Evolutionary conservation across 2,797 vertebrate genomes (phyloP).

Genomic region (Buceros bicornis): DNA sequence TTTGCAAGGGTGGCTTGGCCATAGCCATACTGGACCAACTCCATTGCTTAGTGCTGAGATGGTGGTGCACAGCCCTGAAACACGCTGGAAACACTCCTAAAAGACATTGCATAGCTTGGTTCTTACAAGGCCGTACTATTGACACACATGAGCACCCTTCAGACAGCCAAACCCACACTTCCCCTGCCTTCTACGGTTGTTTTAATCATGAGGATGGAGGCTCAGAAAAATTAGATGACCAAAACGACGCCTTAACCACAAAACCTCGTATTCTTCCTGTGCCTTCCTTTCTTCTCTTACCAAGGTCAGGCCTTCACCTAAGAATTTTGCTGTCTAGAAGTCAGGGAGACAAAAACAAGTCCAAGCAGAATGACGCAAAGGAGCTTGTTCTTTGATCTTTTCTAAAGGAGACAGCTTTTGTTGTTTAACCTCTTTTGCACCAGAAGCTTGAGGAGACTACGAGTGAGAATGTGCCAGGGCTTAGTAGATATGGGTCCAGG

Average conservation of each 20-base stretch:
- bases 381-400: not conserved
- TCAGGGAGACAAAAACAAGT: not conserved
- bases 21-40: not conserved
- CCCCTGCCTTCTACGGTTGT: not conserved
- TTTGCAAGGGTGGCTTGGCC: accelerated
- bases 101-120: not conserved
- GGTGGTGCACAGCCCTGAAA: not conserved
- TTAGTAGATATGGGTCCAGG: not conserved
- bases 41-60: not conserved
- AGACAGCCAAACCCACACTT: not conserved
- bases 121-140: not conserved
- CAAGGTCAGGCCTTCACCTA: not conserved
- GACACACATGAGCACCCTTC: not conserved
- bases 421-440: not conserved
- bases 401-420: not conserved
- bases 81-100: not conserved
- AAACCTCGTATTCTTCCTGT: not conserved
- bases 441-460: not conserved
- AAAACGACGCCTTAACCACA: not conserved
- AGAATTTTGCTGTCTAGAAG: not conserved
- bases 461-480: not conserved
- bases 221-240: not conserved
- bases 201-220: not conserved
- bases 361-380: not conserved
- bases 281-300: not conserved